Percentiles rank a stretch among this genome's conserved stretches.
Conservation (phyloP, 2,888 invertebrate species). For the Meteorus colon region DNA sequence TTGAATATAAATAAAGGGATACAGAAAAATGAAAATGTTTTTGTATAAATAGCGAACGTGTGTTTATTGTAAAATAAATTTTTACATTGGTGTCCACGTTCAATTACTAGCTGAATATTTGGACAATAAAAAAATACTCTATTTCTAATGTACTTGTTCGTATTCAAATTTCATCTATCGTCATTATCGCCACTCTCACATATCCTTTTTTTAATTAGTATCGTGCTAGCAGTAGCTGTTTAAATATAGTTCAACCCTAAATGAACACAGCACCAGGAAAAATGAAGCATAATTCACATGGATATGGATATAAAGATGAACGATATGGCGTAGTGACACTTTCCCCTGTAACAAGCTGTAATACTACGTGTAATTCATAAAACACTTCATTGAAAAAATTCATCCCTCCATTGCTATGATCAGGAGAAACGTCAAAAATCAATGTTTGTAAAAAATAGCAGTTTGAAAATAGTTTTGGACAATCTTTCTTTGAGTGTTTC, state of each 20-base stretch:
- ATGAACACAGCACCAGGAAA: background rate
- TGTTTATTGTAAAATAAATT: conserved; percentile 73
- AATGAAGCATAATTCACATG: background rate
- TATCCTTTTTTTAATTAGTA: background rate
- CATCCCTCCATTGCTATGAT: background rate
- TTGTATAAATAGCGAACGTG: conserved; percentile 70
- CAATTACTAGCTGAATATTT: conserved; percentile 71
- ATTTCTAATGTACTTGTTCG: conserved; percentile 41
- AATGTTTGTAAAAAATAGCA: conserved; percentile 15
- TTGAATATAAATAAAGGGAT: conserved; percentile 50
- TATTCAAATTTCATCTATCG: conserved; percentile 35
- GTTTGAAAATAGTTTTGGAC: conserved; percentile 24
- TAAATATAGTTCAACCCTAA: background rate
- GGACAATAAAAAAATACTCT: conserved; percentile 58
- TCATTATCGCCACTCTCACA: background rate
- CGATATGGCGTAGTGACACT: conserved; percentile 3
- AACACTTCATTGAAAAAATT: conserved; percentile 19
- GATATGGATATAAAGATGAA: conserved; percentile 18
- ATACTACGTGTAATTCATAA: conserved; percentile 36
- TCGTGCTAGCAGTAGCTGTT: background rate
- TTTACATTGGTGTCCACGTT: conserved; percentile 72
- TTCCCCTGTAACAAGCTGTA: conserved; percentile 28
- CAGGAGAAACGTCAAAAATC: background rate
- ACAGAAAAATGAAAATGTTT: conserved; percentile 69
- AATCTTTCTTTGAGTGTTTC: conserved; percentile 13